phyloP scores from a whole-genome alignment of 2,113 vertebrate genomes.

The Ciconia boyciana region DNA sequence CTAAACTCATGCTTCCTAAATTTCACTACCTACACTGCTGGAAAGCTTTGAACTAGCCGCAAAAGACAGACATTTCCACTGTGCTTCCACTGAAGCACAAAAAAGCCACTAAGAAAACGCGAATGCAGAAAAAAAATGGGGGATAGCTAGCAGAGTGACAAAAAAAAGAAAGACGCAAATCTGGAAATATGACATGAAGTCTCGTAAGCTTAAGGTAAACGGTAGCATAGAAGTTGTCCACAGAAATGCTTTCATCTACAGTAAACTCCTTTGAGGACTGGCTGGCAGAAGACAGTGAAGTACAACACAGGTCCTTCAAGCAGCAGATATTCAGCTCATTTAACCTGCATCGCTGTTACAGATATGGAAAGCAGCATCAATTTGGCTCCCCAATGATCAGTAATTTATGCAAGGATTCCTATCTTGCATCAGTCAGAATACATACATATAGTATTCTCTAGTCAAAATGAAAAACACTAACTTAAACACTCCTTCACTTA shows the following conservation, averaged over 20 bases:
- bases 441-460: not conserved
- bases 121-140: not conserved
- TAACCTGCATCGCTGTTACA: not conserved
- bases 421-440: not conserved
- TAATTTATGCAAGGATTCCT: not conserved
- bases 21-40: not conserved
- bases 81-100: not conserved
- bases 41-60: not conserved
- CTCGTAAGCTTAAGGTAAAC: not conserved
- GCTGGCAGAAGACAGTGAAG: not conserved
- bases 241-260: not conserved
- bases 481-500: not conserved
- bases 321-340: not conserved
- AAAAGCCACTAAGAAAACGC: not conserved
- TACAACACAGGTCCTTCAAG: not conserved
- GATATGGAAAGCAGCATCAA: not conserved
- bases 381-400: not conserved
- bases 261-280: not conserved
- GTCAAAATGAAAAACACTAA: not conserved
- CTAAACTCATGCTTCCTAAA: not conserved
- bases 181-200: not conserved
- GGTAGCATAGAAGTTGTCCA: not conserved
- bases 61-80: not conserved
- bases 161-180: not conserved
- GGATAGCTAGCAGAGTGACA: not conserved